Percentiles rank a stretch among this genome's conserved stretches.
Conservation (phyloP, 2,797 vertebrate species). For the Buphagus erythrorhynchus region DNA sequence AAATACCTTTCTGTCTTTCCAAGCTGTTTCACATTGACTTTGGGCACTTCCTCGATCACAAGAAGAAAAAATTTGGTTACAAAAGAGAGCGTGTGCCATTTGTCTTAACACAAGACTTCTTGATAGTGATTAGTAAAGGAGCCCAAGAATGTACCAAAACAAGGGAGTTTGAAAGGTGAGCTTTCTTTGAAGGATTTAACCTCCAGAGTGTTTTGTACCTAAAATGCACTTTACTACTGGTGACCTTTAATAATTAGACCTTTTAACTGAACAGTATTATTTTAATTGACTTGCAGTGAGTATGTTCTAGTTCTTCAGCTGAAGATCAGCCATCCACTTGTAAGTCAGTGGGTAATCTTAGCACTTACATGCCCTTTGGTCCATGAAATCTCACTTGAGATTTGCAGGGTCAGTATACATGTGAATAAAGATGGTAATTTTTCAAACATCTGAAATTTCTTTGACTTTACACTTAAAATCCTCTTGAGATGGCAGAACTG, state of each 20-base stretch:
- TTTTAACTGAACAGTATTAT: background rate
- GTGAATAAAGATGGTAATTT: background rate
- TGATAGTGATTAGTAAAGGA: conserved; percentile 88
- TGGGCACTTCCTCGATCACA: conserved; percentile 86
- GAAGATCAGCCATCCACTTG: background rate
- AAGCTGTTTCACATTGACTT: conserved; percentile 88
- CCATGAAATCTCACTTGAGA: background rate
- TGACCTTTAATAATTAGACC: background rate
- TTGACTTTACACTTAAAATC: background rate
- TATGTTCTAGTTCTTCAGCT: background rate
- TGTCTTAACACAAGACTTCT: conserved; percentile 85
- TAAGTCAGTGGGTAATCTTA: background rate
- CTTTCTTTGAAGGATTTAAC: background rate
- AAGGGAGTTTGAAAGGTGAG: conserved; percentile 85
- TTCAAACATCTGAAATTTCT: background rate
- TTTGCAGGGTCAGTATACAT: background rate
- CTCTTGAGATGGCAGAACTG: background rate
- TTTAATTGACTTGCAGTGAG: background rate
- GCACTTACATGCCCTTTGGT: background rate
- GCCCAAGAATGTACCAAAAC: conserved; percentile 87
- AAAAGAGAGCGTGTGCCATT: conserved; percentile 86
- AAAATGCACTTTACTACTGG: background rate
- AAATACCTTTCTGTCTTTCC: conserved; percentile 44
- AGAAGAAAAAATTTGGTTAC: conserved; percentile 88
- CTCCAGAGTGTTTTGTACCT: background rate